Evolutionary conservation across 1,140 invertebrate species (phyloP).

Genomic region (Leptoteleia sp.): DNA sequence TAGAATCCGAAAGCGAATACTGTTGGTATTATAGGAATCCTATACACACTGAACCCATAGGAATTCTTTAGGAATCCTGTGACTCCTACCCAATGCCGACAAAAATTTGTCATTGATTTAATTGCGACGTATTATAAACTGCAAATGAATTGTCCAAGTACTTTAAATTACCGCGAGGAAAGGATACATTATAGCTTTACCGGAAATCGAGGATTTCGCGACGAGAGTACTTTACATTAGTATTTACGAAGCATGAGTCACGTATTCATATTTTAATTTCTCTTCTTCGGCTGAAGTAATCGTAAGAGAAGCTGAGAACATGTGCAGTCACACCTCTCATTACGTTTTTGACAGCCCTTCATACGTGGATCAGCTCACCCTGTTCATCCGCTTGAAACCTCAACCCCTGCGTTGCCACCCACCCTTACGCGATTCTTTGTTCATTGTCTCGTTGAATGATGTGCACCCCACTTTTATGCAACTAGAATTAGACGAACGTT

Average conservation of each 20-base stretch:
- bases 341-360: conserved; percentile 82
- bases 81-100: conserved; percentile 28
- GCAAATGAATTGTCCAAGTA: too few relatives aligned
- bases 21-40: conserved; percentile 43
- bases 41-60: conserved; percentile 27
- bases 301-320: conserved; percentile 76
- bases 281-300: conserved; percentile 74
- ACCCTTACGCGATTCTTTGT: conserved; percentile 77
- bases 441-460: conserved; percentile 79
- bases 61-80: conserved; percentile 53
- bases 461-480: conserved; percentile 71
- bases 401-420: conserved; percentile 58
- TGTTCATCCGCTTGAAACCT: conserved; percentile 76
- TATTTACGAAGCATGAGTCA: conserved; percentile 68
- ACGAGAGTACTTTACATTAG: too few relatives aligned
- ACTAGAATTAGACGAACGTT: conserved; percentile 74
- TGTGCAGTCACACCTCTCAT: conserved; percentile 82
- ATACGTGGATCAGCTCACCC: conserved; percentile 79
- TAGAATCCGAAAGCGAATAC: conserved; percentile 21
- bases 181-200: too few relatives aligned
- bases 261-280: conserved; percentile 76
- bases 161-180: too few relatives aligned
- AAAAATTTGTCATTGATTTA: conserved; percentile 36
- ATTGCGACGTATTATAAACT: too few relatives aligned
- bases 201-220: too few relatives aligned